Percentiles rank a stretch among this genome's conserved stretches.
phyloP scores from a whole-genome alignment of 1,140 invertebrate genomes.

The Drosophila prosaltans region DNA sequence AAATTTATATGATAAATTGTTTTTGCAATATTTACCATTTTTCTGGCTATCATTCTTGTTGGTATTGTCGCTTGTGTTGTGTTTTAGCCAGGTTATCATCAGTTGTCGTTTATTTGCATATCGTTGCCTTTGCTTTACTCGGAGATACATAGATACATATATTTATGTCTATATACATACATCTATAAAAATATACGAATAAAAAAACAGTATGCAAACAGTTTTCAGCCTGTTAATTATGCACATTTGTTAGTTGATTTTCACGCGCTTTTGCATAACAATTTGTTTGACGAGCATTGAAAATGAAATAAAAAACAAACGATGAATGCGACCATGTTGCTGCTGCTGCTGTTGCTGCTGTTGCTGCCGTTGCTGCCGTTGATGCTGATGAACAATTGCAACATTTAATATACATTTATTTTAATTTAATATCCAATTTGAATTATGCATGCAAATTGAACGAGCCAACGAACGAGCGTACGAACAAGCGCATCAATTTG shows the following conservation, averaged over 20 bases:
- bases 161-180: too few relatives aligned
- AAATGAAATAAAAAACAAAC: conserved; percentile 16
- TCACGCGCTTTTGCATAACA: conserved; percentile 77
- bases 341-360: background rate
- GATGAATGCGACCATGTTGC: background rate
- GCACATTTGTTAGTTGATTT: conserved; percentile 72
- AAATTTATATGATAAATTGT: conserved; percentile 1
- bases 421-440: conserved; percentile 71
- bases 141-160: background rate
- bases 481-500: conserved; percentile 19
- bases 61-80: background rate
- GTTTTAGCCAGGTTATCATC: conserved; percentile 2
- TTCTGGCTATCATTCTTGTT: background rate
- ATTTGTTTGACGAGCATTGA: conserved; percentile 58
- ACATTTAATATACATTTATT: conserved; percentile 68
- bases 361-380: background rate
- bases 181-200: too few relatives aligned
- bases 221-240: conserved; percentile 67
- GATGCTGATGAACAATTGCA: background rate
- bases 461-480: background rate
- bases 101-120: conserved; percentile 12
- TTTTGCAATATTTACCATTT: background rate
- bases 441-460: conserved; percentile 72
- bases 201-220: conserved; percentile 49
- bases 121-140: background rate